A percentile compares a stretch with the other conserved stretches of the same genome.
Conservation (phyloP, 2,888 invertebrate genomes). For the Rhaphigaster nebulosa region DNA sequence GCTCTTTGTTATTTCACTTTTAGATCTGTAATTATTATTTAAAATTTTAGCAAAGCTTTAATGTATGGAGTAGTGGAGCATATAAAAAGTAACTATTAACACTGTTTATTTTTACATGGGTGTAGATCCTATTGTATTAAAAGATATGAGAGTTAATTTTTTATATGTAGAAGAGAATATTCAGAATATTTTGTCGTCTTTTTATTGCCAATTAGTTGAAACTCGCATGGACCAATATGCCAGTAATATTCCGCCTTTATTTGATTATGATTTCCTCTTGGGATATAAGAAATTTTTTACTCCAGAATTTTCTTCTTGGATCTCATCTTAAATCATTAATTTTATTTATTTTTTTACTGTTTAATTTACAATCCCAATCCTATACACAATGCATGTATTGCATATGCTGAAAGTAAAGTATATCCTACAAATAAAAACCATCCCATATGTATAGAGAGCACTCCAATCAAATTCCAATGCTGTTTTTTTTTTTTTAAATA, state of each 20-base stretch:
- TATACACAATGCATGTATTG: too few species aligned
- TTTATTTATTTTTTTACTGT: too few species aligned
- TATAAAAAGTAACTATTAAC: not conserved
- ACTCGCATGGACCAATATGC: not conserved
- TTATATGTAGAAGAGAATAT: not conserved
- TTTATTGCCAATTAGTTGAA: not conserved
- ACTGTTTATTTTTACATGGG: not conserved
- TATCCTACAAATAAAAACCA: too few species aligned
- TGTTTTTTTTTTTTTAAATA: too few species aligned
- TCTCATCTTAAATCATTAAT: too few species aligned
- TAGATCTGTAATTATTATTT: not conserved
- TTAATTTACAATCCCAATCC: too few species aligned
- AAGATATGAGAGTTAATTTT: not conserved
- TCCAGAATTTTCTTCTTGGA: too few species aligned
- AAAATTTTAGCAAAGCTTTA: conserved; percentile 14
- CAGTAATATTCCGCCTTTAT: not conserved
- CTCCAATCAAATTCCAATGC: too few species aligned
- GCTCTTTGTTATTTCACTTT: not conserved
- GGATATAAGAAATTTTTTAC: too few species aligned
- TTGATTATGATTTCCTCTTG: not conserved
- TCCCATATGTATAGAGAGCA: too few species aligned
- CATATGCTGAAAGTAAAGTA: too few species aligned
- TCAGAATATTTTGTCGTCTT: not conserved
- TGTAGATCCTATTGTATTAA: not conserved
- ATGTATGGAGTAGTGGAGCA: not conserved